Evolutionary conservation across 2,113 vertebrate genomes (phyloP).

Genomic region (Phrynosoma blainvillii): DNA sequence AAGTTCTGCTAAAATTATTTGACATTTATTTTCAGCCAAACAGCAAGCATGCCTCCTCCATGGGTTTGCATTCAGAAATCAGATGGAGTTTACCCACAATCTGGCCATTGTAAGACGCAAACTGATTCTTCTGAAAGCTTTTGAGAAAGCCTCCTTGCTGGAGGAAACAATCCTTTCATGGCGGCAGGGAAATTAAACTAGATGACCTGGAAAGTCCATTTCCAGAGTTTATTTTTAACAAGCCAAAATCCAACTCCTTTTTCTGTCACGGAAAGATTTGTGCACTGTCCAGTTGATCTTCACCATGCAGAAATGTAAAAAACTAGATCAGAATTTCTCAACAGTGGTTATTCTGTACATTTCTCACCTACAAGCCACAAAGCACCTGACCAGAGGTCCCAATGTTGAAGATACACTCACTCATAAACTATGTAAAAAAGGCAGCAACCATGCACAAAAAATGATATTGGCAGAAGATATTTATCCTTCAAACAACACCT

Average conservation of each 20-base stretch:
- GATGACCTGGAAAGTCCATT: constrained; percentile 2
- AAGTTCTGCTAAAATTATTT: constrained; percentile 15
- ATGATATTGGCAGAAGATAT: neutral
- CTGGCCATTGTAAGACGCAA: neutral
- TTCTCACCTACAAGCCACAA: neutral
- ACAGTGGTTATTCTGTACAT: neutral
- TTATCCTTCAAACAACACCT: too few relatives aligned
- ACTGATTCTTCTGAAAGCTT: neutral
- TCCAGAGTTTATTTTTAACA: constrained; percentile 2
- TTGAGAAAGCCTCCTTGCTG: constrained; percentile 14
- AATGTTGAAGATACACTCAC: neutral
- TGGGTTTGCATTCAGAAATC: neutral
- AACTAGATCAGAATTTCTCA: neutral
- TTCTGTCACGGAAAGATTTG: neutral
- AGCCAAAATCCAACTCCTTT: neutral
- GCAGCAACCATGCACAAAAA: neutral
- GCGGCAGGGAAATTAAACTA: constrained; percentile 3
- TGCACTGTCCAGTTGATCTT: neutral
- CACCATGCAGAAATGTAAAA: neutral
- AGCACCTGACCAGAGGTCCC: neutral
- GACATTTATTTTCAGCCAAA: constrained; percentile 27
- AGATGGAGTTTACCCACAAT: neutral
- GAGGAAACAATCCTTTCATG: neutral
- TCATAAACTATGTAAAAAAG: neutral
- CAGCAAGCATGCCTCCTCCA: neutral